Evolutionary conservation across 1,140 invertebrate species (phyloP).

Genomic region (Paralvinella palmiformis): DNA sequence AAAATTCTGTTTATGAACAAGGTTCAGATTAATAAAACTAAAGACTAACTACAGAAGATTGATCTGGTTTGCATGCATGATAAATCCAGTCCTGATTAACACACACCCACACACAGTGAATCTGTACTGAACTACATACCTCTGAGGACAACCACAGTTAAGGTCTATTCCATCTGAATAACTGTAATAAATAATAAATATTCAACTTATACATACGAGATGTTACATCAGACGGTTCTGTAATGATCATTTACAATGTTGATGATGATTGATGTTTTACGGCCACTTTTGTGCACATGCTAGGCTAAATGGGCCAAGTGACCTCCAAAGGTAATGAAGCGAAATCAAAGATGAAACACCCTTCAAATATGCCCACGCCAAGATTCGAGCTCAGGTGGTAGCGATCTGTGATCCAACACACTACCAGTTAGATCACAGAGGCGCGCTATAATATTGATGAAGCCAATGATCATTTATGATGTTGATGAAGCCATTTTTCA

Average conservation of each 20-base stretch:
- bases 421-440: too few relatives aligned
- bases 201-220: slow-evolving; percentile 1
- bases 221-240: neutral
- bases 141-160: slow-evolving; percentile 95
- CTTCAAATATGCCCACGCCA: too few relatives aligned
- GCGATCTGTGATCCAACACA: too few relatives aligned
- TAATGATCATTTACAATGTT: slow-evolving; percentile 4
- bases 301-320: neutral
- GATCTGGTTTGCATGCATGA: neutral
- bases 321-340: neutral
- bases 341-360: too few relatives aligned
- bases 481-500: too few relatives aligned
- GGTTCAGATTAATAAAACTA: neutral
- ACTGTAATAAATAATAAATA: slow-evolving; percentile 50
- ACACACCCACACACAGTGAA: neutral
- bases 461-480: too few relatives aligned
- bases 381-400: too few relatives aligned
- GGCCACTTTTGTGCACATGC: neutral
- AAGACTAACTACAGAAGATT: neutral
- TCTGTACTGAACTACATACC: slow-evolving; percentile 37
- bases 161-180: slow-evolving; percentile 86
- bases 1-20: neutral
- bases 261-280: neutral
- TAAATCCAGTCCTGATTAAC: neutral
- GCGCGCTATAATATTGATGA: too few relatives aligned